Percentiles rank a stretch among this genome's conserved stretches.
These are phyloP conservation scores for Aurelia sp. DNA, from an alignment of 30 jellyfish, hydroid and myxozoan genomes.

Conservation along the genomic window DNA sequence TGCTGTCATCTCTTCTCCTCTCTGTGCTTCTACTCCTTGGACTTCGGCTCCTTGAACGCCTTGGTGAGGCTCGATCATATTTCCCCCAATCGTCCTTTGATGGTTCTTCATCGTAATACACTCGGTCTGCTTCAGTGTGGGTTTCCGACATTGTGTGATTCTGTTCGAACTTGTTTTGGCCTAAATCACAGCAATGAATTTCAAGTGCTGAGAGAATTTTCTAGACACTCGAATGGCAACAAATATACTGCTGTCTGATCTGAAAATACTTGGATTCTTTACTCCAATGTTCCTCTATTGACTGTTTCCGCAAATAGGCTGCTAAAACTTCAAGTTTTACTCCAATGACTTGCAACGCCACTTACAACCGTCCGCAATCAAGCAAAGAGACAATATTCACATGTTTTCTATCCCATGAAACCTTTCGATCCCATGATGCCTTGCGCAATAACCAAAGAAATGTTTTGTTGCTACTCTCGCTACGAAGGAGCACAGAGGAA, in stretches of 20 bases:
- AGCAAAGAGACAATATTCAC: not conserved
- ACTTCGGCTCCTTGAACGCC: conserved; percentile 40
- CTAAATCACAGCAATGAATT: no score
- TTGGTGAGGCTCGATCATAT: conserved; percentile 17
- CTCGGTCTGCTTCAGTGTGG: not conserved
- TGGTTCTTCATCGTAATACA: conserved; percentile 24
- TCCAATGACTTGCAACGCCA: not conserved
- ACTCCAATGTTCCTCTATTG: no score
- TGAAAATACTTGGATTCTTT: no score
- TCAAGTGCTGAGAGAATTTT: no score
- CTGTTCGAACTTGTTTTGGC: no score
- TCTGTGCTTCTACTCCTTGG: conserved; percentile 45
- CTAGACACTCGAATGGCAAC: no score
- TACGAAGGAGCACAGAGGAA: not conserved
- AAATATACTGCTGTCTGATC: no score
- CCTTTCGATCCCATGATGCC: not conserved
- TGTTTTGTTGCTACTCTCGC: not conserved
- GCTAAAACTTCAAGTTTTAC: no score
- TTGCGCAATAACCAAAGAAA: no score
- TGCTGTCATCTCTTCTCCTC: conserved; percentile 32
- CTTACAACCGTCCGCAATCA: not conserved
- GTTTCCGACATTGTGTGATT: no score
- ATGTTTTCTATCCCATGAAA: conserved; percentile 6
- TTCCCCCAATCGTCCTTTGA: conserved; percentile 17
- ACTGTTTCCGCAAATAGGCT: no score